Percentiles rank a stretch among this genome's conserved stretches.
Conservation (phyloP, 2,797 vertebrate genomes). For the Pangasius krempfi region DNA sequence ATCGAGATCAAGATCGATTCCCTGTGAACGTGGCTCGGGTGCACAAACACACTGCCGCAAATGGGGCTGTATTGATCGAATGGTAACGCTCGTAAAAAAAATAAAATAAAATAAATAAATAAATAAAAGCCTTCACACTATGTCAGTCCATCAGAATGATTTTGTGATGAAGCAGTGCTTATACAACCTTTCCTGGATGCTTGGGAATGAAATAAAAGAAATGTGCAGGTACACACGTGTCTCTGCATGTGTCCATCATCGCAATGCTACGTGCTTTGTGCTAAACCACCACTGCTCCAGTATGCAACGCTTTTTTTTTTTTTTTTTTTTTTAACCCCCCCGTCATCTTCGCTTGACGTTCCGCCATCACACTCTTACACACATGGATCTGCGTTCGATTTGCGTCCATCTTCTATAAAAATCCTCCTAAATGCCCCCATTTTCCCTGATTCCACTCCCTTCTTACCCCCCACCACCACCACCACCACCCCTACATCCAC, state of each 20-base stretch:
- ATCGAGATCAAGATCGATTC: conserved; percentile 42
- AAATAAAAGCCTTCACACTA: background rate
- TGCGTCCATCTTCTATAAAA: conserved; percentile 47
- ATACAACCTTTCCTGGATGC: background rate
- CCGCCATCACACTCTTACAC: conserved; percentile 48
- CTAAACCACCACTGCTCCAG: conserved; percentile 66
- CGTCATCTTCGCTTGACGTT: conserved; percentile 69
- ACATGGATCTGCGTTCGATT: conserved; percentile 56
- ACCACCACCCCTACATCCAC: conserved; percentile 6
- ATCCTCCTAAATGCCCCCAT: conserved; percentile 63
- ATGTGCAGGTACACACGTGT: conserved; percentile 41
- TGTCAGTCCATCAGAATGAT: background rate
- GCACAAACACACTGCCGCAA: conserved; percentile 34
- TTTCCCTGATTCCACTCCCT: conserved; percentile 57
- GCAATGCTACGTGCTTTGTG: conserved; percentile 57
- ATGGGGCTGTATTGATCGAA: conserved; percentile 42
- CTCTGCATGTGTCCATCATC: conserved; percentile 28
- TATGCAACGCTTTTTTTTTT: conserved; percentile 65
- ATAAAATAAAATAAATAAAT: background rate
- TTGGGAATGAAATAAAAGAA: background rate
- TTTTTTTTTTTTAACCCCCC: conserved; percentile 46
- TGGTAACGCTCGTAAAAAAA: conserved; percentile 11
- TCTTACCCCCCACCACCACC: conserved; percentile 63
- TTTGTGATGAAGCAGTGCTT: background rate
- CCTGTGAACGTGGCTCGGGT: conserved; percentile 27